A percentile compares a stretch with the other conserved stretches of the same genome.
Conservation (phyloP, 2,113 vertebrate genomes). For the Fregata magnificens region DNA sequence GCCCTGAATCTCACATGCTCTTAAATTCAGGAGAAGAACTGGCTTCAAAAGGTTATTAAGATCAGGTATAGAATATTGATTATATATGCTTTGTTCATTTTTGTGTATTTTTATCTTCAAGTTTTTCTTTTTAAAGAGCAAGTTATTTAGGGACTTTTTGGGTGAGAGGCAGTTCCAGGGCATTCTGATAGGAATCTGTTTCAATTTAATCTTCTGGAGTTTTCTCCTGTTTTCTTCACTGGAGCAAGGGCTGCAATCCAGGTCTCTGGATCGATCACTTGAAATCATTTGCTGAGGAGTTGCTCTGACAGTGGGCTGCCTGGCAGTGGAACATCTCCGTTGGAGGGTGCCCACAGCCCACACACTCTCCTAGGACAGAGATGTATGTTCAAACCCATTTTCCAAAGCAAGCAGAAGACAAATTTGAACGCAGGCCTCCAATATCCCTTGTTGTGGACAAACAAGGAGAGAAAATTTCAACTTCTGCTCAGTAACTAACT, state of each 20-base stretch:
- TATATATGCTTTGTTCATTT: not conserved
- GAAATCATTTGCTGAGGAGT: not conserved
- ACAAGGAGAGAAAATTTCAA: not conserved
- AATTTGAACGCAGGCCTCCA: not conserved
- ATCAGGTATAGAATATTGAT: not conserved
- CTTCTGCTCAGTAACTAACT: not conserved
- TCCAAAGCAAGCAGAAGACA: not conserved
- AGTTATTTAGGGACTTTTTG: not conserved
- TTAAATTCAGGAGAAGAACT: not conserved
- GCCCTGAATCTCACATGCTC: not conserved
- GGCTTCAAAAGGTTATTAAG: not conserved
- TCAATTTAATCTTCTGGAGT: not conserved
- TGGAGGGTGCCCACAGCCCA: rapidly evolving
- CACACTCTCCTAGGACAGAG: not conserved
- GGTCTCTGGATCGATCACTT: not conserved
- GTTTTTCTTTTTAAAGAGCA: not conserved
- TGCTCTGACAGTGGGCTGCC: not conserved
- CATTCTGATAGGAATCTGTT: not conserved
- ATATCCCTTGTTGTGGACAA: not conserved
- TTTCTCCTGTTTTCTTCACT: not conserved
- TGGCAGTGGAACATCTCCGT: not conserved
- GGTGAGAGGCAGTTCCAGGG: not conserved
- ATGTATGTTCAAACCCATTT: not conserved
- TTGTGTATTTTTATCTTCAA: not conserved
- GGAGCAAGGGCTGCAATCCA: not conserved